Conservation (phyloP, 2,888 invertebrate species). For the Phyto melanocephala region DNA sequence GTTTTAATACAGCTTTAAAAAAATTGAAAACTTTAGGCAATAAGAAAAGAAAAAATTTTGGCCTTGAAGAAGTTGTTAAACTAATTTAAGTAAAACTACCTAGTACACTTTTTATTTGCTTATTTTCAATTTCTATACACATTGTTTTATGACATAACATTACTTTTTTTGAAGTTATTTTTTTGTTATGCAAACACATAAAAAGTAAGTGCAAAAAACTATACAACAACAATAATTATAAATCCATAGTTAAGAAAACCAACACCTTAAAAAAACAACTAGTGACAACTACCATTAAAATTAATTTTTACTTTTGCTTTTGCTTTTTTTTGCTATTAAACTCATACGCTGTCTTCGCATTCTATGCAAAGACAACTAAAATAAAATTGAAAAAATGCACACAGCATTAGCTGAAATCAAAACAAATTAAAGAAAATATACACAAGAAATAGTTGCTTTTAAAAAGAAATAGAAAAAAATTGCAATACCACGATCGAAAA, state of each 20-base stretch:
- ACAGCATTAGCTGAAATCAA: background rate
- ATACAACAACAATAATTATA: slow-evolving; percentile 2
- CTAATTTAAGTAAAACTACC: background rate
- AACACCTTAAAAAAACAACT: slow-evolving; percentile 37
- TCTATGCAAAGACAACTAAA: background rate
- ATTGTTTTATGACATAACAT: no score
- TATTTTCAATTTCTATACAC: no score
- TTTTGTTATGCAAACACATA: slow-evolving; percentile 31
- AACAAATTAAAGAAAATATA: slow-evolving; percentile 5
- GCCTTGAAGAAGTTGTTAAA: no score
- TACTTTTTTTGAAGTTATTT: background rate
- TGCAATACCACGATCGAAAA: slow-evolving; percentile 7
- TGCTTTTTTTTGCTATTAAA: background rate
- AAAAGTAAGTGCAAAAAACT: background rate
- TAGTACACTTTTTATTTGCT: no score
- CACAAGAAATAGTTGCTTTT: background rate
- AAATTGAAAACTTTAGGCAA: no score
- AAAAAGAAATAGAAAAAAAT: slow-evolving; percentile 4
- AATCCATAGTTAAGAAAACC: no score
- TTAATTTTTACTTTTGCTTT: slow-evolving; percentile 4
- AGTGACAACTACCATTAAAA: slow-evolving; percentile 38
- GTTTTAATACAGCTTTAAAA: no score
- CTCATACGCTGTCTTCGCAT: background rate
- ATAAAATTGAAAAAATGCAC: background rate
- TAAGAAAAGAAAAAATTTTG: no score